Conservation (phyloP, 1,140 invertebrate species). For the Thaumatotibia leucotreta region DNA sequence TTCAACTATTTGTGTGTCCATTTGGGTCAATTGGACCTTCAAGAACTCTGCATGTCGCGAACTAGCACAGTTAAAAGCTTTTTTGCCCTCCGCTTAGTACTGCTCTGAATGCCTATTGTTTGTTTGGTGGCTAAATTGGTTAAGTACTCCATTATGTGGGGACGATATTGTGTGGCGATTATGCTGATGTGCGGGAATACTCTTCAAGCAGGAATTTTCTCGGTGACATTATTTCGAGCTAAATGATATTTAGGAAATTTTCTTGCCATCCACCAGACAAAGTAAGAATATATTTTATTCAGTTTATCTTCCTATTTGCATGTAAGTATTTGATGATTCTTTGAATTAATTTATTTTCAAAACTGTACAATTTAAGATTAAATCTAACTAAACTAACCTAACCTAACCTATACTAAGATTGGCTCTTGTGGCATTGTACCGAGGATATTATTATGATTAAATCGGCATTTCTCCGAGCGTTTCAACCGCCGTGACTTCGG, state of each 20-base stretch:
- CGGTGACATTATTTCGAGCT: background rate
- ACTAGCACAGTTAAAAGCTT: constrained; percentile 54
- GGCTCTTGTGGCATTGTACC: too few species aligned
- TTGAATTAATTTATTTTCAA: too few species aligned
- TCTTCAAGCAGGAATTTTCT: background rate
- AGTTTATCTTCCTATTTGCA: too few species aligned
- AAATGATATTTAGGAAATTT: background rate
- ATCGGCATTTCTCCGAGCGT: too few species aligned
- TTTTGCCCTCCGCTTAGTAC: constrained; percentile 28
- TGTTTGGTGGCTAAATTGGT: constrained; percentile 10
- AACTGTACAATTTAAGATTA: too few species aligned
- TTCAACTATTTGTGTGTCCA: constrained; percentile 70
- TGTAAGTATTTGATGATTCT: too few species aligned
- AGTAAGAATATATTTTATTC: too few species aligned
- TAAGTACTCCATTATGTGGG: constrained; percentile 1
- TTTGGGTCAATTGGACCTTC: constrained; percentile 69
- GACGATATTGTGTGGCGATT: background rate
- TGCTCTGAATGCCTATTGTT: constrained; percentile 10
- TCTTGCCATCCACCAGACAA: too few species aligned
- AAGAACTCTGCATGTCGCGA: constrained; percentile 50
- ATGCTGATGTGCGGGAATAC: background rate
- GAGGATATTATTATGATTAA: too few species aligned
- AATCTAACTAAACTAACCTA: too few species aligned
- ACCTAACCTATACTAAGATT: too few species aligned
- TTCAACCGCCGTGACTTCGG: too few species aligned